Percentiles rank a stretch among this genome's conserved stretches.
phyloP scores from a whole-genome alignment of 2,113 vertebrate genomes.

The Phrynosoma platyrhinos region DNA sequence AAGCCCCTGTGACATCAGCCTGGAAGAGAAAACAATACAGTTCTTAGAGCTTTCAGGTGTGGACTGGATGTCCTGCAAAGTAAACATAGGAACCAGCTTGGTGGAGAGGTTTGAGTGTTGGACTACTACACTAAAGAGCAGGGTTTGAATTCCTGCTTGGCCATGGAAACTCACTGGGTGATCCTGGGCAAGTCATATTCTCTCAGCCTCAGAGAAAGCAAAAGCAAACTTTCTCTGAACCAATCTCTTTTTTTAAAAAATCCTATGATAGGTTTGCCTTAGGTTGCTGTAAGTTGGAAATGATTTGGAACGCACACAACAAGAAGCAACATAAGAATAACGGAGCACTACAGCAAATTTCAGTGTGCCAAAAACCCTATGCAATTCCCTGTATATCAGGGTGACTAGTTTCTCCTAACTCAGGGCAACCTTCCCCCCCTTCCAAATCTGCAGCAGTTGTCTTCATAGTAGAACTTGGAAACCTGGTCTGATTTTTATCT shows the following conservation, averaged over 20 bases:
- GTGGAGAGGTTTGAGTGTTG: background rate
- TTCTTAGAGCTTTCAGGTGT: background rate
- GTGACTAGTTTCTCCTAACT: background rate
- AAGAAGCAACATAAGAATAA: no score
- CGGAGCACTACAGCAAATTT: no score
- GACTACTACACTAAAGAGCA: background rate
- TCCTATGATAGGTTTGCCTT: no score
- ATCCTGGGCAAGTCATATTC: no score
- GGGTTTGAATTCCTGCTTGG: no score
- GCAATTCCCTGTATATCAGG: background rate
- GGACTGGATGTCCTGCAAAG: background rate
- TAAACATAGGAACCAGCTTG: background rate
- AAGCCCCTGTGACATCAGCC: conserved; percentile 91
- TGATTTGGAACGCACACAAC: no score
- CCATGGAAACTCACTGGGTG: no score
- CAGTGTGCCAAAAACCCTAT: no score
- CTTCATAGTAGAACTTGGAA: background rate
- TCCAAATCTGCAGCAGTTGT: background rate
- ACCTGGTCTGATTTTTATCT: background rate
- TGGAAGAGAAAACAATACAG: conserved; percentile 41
- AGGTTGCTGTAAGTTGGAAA: no score
- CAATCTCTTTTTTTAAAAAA: no score
- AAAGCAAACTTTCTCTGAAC: no score
- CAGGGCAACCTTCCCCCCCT: background rate
- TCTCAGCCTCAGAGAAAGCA: no score